Evolutionary conservation across 1,140 invertebrate species (phyloP).

Genomic region (Hesperophylax magnus): DNA sequence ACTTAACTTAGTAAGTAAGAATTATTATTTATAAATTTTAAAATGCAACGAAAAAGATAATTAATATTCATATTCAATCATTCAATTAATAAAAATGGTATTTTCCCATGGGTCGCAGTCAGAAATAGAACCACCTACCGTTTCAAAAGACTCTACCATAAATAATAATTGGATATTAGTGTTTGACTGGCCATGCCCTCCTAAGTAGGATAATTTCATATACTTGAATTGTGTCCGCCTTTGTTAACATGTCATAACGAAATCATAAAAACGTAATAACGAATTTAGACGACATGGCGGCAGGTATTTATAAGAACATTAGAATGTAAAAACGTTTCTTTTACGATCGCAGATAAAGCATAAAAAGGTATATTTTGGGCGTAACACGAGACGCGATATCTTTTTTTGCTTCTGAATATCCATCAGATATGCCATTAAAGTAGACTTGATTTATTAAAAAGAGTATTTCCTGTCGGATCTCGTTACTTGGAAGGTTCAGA

Average conservation of each 20-base stretch:
- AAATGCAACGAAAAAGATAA: too few species aligned
- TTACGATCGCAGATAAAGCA: conserved; percentile 39
- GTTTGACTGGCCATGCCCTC: too few species aligned
- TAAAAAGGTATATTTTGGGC: background rate
- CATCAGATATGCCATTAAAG: background rate
- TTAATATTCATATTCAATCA: too few species aligned
- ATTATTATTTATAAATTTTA: too few species aligned
- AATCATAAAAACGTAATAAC: conserved; percentile 47
- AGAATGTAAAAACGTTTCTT: conserved; percentile 39
- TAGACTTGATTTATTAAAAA: background rate
- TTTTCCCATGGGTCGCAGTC: too few species aligned
- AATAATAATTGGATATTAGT: too few species aligned
- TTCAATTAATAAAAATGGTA: too few species aligned
- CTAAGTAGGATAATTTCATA: background rate
- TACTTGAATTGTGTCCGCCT: background rate
- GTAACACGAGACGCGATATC: background rate
- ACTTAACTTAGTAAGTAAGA: too few species aligned
- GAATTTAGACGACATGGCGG: conserved; percentile 47
- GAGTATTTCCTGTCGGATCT: background rate
- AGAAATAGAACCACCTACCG: too few species aligned
- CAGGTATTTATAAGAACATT: conserved; percentile 52
- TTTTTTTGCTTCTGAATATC: conserved; percentile 26
- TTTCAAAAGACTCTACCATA: too few species aligned
- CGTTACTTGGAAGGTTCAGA: background rate
- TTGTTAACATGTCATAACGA: conserved; percentile 8